Evolutionary conservation across 2,113 vertebrate species (phyloP).

Genomic region (Erinaceus europaeus): DNA sequence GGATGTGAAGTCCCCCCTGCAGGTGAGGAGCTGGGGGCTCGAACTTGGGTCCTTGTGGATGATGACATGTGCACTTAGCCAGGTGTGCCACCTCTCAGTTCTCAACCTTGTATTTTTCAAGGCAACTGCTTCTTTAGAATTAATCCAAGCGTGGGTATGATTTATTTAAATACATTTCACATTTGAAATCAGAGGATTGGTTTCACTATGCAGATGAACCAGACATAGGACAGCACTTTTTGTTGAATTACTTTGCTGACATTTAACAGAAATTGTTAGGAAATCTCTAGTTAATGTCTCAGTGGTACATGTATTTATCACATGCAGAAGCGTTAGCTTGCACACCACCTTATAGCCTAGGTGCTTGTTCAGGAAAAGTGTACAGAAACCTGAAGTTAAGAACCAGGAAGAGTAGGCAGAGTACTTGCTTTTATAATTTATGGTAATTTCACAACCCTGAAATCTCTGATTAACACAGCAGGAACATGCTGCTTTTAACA

Average conservation of each 20-base stretch:
- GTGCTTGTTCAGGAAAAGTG: constrained; percentile 33
- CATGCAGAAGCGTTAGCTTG: not conserved
- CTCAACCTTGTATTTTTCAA: constrained; percentile 12
- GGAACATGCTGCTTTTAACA: constrained; percentile 62
- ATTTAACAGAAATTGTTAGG: not conserved
- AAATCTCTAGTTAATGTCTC: not conserved
- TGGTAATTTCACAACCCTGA: constrained; percentile 69
- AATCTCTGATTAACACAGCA: constrained; percentile 75
- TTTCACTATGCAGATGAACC: not conserved
- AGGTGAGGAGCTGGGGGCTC: too few relatives aligned
- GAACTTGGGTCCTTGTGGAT: too few relatives aligned
- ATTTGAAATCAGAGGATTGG: not conserved
- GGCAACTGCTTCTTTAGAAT: not conserved
- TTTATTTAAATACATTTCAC: constrained; percentile 16
- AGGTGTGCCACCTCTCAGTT: too few relatives aligned
- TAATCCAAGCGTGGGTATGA: not conserved
- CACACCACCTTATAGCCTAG: constrained; percentile 16
- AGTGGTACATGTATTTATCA: not conserved
- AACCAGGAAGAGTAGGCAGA: constrained; percentile 49
- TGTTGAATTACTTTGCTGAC: not conserved
- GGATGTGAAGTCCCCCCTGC: too few relatives aligned
- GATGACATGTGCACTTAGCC: too few relatives aligned
- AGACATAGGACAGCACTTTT: constrained; percentile 10
- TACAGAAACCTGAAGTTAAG: constrained; percentile 41
- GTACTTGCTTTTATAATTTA: constrained; percentile 66